Conservation (phyloP, 2,888 invertebrate genomes). For the Agriopis leucophaearia region DNA sequence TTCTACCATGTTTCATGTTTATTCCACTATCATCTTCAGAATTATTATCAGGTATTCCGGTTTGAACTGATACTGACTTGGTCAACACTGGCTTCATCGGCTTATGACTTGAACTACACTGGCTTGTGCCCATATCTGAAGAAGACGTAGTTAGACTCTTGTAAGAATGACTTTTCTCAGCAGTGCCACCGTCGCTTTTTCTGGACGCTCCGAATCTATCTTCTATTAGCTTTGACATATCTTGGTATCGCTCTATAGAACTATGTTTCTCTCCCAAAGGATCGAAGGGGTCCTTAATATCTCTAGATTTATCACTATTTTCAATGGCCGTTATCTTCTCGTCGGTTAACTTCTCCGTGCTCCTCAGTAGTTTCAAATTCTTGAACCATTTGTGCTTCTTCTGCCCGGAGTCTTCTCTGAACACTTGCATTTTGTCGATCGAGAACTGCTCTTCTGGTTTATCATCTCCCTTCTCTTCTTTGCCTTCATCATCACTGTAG, state of each 20-base stretch:
- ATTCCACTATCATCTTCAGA: slow-evolving; percentile 77
- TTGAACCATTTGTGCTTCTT: slow-evolving; percentile 90
- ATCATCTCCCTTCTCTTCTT: slow-evolving; percentile 78
- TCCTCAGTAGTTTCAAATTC: slow-evolving; percentile 84
- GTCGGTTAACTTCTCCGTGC: slow-evolving; percentile 76
- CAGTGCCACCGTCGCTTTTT: slow-evolving; percentile 75
- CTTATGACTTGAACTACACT: slow-evolving; percentile 81
- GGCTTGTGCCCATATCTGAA: slow-evolving; percentile 83
- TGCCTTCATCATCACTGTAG: slow-evolving; percentile 82
- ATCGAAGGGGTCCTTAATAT: slow-evolving; percentile 86
- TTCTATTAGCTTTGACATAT: slow-evolving; percentile 90
- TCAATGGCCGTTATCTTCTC: slow-evolving; percentile 77
- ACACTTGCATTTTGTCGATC: slow-evolving; percentile 82
- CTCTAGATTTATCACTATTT: slow-evolving; percentile 72
- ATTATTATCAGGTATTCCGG: slow-evolving; percentile 81
- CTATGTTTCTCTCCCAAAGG: slow-evolving; percentile 88
- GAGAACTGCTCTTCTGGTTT: slow-evolving; percentile 75
- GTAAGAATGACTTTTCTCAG: slow-evolving; percentile 83
- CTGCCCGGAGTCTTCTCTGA: slow-evolving; percentile 79
- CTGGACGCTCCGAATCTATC: slow-evolving; percentile 87
- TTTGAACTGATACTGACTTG: slow-evolving; percentile 84
- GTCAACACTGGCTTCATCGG: slow-evolving; percentile 74
- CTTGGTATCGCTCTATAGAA: slow-evolving; percentile 90
- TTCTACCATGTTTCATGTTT: slow-evolving; percentile 80
- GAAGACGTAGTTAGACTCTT: slow-evolving; percentile 84